Conservation (phyloP, 92 coral and sea anemone species). For the Porites evermanni region DNA sequence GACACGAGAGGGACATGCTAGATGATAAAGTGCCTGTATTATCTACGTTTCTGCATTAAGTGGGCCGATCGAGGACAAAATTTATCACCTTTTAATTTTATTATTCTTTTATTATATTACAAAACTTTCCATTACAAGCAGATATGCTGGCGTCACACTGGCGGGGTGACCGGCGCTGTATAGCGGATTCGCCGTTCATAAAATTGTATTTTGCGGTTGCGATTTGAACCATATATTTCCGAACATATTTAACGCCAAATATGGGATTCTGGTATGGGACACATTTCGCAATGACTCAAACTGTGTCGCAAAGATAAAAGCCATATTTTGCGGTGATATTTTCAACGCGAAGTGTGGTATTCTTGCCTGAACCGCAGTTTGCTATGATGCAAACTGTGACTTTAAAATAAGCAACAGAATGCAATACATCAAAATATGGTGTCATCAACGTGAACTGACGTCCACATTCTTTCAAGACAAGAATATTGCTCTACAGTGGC, state of each 20-base stretch:
- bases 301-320: too few species aligned
- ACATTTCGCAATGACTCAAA: too few species aligned
- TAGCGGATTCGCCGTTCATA: too few species aligned
- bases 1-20: too few species aligned
- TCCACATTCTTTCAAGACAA: not conserved
- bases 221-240: not conserved
- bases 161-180: not conserved
- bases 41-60: too few species aligned
- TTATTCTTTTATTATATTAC: not conserved
- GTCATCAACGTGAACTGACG: not conserved
- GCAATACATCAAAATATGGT: constrained; percentile 19
- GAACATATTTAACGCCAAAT: constrained; percentile 5
- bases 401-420: constrained; percentile 5
- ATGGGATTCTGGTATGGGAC: not conserved
- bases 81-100: constrained; percentile 1
- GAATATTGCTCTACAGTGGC: not conserved
- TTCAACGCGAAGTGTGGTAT: not conserved
- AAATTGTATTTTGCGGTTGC: not conserved
- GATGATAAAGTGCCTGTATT: too few species aligned
- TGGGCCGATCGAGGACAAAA: not conserved
- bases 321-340: too few species aligned
- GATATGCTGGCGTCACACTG: not conserved
- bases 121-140: constrained; percentile 10
- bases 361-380: constrained; percentile 14
- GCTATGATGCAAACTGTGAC: not conserved